Conservation (phyloP, 2,888 invertebrate species). For the Leucania comma region DNA sequence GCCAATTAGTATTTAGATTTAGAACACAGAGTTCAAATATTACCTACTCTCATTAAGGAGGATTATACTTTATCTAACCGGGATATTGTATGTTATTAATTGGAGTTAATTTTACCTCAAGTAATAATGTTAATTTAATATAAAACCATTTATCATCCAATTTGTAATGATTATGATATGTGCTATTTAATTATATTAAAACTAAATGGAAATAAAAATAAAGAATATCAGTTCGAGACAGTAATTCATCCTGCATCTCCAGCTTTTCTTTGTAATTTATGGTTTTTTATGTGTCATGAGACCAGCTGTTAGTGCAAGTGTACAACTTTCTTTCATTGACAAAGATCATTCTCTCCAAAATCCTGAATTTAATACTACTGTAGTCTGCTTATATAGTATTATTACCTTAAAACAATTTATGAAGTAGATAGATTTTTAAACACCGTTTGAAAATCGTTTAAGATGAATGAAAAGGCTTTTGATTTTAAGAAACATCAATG, state of each 20-base stretch:
- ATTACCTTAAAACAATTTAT: not conserved
- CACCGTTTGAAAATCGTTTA: not conserved
- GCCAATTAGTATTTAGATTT: slow-evolving; percentile 12
- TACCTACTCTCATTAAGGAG: slow-evolving; percentile 21
- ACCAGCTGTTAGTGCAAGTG: not conserved
- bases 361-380: not conserved
- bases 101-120: slow-evolving; percentile 26
- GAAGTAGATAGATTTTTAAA: not conserved
- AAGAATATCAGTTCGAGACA: not conserved
- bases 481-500: not conserved
- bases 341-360: not conserved
- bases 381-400: not conserved
- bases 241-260: not conserved
- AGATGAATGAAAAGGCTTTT: not conserved
- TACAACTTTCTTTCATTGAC: not conserved
- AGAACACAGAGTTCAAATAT: slow-evolving; percentile 6
- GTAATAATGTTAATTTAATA: slow-evolving; percentile 5
- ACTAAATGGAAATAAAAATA: not conserved
- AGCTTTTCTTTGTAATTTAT: not conserved
- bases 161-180: slow-evolving; percentile 26
- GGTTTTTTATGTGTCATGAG: not conserved
- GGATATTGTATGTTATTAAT: slow-evolving; percentile 31
- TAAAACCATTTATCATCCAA: slow-evolving; percentile 27
- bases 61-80: slow-evolving; percentile 32
- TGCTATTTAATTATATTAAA: not conserved